A percentile compares a stretch with the other conserved stretches of the same genome.
phyloP scores from a whole-genome alignment of 1,140 invertebrate genomes.

The Schlechtendalia chinensis region DNA sequence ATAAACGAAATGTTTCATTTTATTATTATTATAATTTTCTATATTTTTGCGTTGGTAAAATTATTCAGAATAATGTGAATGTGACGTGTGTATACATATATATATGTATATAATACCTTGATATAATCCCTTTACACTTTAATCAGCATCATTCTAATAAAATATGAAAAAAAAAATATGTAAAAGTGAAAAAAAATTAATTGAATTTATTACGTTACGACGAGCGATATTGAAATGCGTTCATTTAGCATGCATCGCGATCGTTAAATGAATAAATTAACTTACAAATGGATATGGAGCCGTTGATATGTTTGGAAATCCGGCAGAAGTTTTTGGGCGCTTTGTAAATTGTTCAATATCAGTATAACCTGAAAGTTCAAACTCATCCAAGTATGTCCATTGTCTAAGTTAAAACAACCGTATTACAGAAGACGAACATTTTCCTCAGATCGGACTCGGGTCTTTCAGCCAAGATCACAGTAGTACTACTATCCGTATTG shows the following conservation, averaged over 20 bases:
- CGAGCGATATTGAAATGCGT: not conserved
- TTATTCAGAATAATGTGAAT: no score
- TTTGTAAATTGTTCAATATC: constrained; percentile 40
- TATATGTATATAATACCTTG: no score
- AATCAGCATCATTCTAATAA: no score
- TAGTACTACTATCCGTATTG: not conserved
- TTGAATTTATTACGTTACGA: not conserved
- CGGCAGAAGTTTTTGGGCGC: not conserved
- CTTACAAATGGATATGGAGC: not conserved
- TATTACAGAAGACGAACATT: not conserved
- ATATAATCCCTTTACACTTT: no score
- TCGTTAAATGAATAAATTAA: constrained; percentile 25
- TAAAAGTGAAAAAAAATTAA: no score
- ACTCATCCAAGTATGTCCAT: constrained; percentile 19
- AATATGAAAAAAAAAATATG: not conserved
- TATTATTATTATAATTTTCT: no score
- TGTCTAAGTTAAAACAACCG: constrained; percentile 25
- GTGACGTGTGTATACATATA: no score
- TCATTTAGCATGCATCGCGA: no score
- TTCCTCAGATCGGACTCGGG: not conserved
- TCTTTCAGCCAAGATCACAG: not conserved
- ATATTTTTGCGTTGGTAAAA: no score
- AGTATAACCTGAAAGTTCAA: constrained; percentile 26
- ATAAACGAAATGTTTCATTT: no score
- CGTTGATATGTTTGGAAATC: not conserved